Conservation (phyloP, 2,888 invertebrate species). For the Cynaeus angustus region DNA sequence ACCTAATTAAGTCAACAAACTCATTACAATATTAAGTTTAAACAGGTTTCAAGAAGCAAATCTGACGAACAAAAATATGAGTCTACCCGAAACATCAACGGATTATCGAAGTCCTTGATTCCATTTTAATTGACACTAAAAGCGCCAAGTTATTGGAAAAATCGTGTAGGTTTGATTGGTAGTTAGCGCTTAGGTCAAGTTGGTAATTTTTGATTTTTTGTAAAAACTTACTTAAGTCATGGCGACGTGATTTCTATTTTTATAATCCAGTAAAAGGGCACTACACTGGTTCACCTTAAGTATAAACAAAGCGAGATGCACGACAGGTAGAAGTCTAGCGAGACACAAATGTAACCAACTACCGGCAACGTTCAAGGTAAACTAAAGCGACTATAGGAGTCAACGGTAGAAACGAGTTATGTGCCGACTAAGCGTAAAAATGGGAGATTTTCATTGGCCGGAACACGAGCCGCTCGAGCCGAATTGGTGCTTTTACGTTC, state of each 20-base stretch:
- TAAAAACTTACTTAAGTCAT: slow-evolving; percentile 37
- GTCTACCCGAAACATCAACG: slow-evolving; percentile 2
- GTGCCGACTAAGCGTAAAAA: slow-evolving; percentile 60
- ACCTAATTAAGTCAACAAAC: slow-evolving; percentile 23
- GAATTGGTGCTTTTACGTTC: slow-evolving; percentile 22
- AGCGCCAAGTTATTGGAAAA: neutral
- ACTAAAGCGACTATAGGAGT: slow-evolving; percentile 50
- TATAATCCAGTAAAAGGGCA: slow-evolving; percentile 36
- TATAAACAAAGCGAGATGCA: slow-evolving; percentile 38
- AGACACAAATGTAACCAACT: slow-evolving; percentile 44
- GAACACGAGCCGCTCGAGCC: slow-evolving; percentile 16
- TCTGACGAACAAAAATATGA: slow-evolving; percentile 17
- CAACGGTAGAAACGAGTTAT: slow-evolving; percentile 61
- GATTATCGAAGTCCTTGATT: neutral
- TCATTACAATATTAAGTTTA: slow-evolving; percentile 14
- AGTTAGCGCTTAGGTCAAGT: slow-evolving; percentile 2
- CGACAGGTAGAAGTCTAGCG: slow-evolving; percentile 35
- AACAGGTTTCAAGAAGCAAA: slow-evolving; percentile 29
- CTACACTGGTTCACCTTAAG: slow-evolving; percentile 37
- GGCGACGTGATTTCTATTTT: slow-evolving; percentile 8
- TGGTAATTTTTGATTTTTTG: neutral
- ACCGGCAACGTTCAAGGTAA: slow-evolving; percentile 62
- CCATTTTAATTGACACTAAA: slow-evolving; percentile 14
- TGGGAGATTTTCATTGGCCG: slow-evolving; percentile 57
- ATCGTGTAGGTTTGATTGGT: slow-evolving; percentile 7